Evolutionary conservation across 2,888 invertebrate genomes (phyloP), one percentile per base, ranked within the genome.

Genomic region (Caenorhabditis plicata): DNA sequence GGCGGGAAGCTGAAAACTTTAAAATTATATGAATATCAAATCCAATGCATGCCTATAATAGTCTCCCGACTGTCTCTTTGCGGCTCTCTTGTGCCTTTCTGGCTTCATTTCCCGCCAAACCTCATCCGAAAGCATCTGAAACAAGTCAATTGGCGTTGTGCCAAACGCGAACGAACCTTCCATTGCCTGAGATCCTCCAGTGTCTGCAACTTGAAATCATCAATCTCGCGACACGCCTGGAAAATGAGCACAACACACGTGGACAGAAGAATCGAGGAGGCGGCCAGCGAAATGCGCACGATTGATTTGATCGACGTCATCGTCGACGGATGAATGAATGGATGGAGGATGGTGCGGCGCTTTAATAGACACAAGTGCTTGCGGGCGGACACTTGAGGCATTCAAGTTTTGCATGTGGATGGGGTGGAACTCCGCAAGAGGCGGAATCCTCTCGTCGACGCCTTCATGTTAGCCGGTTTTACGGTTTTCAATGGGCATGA

Each of bases 101-200:
- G 29, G 23, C 0, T 55, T 42, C 31, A 62, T 48, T 31, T 62
- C 62, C 26, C 56, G 55, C 55, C 55, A 62, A 1, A 55, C 62
- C 2, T 49, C 52, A 19, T 62, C 55, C 17, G 62, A 53, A 23
- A 52, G 56, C 38, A 38, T 52, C 48, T 55, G 35, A 17, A 55
- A 49, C 7, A 22, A 17, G 49, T 45, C 7, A 22, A 7, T 23
- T 38, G 15, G 36, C 2, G n/a, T 27, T 31, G 15, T 23, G 7
- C 19, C 20, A 26, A 5, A 15, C 8, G 13, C 15, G 13, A 4
- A 15, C 27, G 5, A 5, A 55, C 55, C 49, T 62, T 62, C 62
- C 62, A 62, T 17, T 62, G 55, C n/a, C 56, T 62, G 26, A 62
- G 33, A 38, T 62, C 62, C 26, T 62, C 62, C 15, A 52, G 25